Base-by-base conservation (phyloP, 2,888 invertebrate species). In the Odontocolon sp. region DNA sequence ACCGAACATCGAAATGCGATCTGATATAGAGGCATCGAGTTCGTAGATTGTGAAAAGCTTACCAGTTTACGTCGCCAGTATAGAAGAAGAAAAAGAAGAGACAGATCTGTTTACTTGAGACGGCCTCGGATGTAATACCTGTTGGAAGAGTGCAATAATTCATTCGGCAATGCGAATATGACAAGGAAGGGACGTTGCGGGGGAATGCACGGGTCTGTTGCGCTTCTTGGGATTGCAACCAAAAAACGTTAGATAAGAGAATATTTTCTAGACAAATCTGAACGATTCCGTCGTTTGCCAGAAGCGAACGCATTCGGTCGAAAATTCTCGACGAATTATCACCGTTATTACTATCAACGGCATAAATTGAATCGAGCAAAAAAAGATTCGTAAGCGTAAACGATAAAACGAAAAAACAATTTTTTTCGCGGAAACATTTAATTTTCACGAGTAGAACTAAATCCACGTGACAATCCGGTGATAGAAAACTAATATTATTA, bases 171-270 rank as follows among this genome's bases (percentile, higher is more conserved):
- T 21, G 28, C 18, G 21, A 33, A 18, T 18, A 6, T 31, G 61
- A 45, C 9, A 40, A 14, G 23, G 14, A 57, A 38, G 11, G 26
- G 11, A 11, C 40, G 36, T 11, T 8, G 9, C 11, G 42, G 18
- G 42, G n/a, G 28, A 8, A 42, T 4, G 18, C 18, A 2, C 21
- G 28, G 33, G 18, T 18, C 11, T 18, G 28, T 9, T 8, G 54
- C 5, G 54, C 16, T 54, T 54, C 56, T 11, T 23, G 64, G 47
- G 50, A 64, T 47, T 4, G 64, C 64, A 23, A 54, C 50, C 38
- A 11, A 72, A 72, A 64, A 31, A 67, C 16, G 40, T 59, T 36
- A 64, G 77, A 77, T 77, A 77, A 77, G 77, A 31, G 26, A 69
- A 77, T 72, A 18, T 71, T 68, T 71, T 69, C 52, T 45, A 68